Conservation (phyloP, 2,888 invertebrate species). For the Drosophila siamana region DNA sequence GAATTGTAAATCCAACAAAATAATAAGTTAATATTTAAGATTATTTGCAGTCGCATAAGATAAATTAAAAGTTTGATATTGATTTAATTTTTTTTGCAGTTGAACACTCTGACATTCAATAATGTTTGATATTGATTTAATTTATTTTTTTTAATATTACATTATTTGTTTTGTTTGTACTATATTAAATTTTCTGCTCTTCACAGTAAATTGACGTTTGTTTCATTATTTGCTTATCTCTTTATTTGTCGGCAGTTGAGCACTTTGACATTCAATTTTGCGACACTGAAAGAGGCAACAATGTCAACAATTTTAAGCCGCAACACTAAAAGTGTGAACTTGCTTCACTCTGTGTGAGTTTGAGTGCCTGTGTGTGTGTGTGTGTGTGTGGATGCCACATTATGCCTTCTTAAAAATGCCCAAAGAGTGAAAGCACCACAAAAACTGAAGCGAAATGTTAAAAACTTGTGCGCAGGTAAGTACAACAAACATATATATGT, state of each 20-base stretch:
- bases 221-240: neutral
- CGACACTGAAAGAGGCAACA: constrained; percentile 22
- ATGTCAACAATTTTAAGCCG: constrained; percentile 56
- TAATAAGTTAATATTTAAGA: no score
- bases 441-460: constrained; percentile 34
- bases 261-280: constrained; percentile 30
- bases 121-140: no score
- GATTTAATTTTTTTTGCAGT: no score
- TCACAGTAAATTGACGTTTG: neutral
- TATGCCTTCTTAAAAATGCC: constrained; percentile 76
- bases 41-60: no score
- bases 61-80: no score
- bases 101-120: no score
- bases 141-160: no score
- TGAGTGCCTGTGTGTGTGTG: constrained; percentile 23
- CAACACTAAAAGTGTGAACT: constrained; percentile 57
- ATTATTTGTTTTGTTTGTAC: no score
- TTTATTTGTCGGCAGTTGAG: constrained; percentile 13
- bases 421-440: constrained; percentile 59
- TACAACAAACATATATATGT: neutral
- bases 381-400: constrained; percentile 61
- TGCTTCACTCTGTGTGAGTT: neutral
- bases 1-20: no score
- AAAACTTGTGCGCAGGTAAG: constrained; percentile 1
- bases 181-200: neutral